Evolutionary conservation across 2,888 invertebrate genomes (phyloP).

Genomic region (Hypselothyrea guttata): DNA sequence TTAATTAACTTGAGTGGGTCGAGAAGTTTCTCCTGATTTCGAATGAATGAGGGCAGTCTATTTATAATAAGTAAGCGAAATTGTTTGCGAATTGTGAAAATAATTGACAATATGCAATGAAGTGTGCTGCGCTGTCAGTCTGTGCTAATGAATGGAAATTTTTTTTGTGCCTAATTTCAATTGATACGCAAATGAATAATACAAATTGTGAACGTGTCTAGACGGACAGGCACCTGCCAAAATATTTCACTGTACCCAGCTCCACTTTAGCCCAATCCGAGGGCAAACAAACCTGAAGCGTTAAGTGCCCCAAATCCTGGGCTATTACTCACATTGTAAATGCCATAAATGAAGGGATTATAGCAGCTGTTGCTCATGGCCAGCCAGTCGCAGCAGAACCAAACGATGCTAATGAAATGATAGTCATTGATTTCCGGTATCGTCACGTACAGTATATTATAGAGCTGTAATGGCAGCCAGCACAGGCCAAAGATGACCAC

Average conservation of each 20-base stretch:
- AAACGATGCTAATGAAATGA: slow-evolving; percentile 91
- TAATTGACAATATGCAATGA: slow-evolving; percentile 5
- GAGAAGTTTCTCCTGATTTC: background rate
- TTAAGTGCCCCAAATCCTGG: background rate
- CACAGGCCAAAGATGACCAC: slow-evolving; percentile 91
- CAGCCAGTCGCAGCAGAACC: slow-evolving; percentile 93
- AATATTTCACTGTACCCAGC: background rate
- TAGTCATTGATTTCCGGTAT: slow-evolving; percentile 88
- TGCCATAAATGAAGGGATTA: slow-evolving; percentile 95
- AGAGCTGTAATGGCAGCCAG: slow-evolving; percentile 91
- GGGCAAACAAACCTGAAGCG: background rate
- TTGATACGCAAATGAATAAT: background rate
- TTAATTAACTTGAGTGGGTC: slow-evolving; percentile 55
- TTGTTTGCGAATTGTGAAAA: background rate
- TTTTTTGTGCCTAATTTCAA: background rate
- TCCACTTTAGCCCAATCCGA: background rate
- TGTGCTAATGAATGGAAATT: slow-evolving; percentile 5
- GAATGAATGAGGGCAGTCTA: background rate
- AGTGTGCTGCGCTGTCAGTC: background rate
- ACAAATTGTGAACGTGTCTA: too few species aligned
- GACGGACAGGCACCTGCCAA: background rate
- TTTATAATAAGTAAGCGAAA: slow-evolving; percentile 14
- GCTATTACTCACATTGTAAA: slow-evolving; percentile 89
- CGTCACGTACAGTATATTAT: slow-evolving; percentile 88
- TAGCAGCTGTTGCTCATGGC: slow-evolving; percentile 95